These are phyloP conservation scores for Ceyx margarethae DNA, from an alignment of 2,113 vertebrate species.

Conservation along the genomic window DNA sequence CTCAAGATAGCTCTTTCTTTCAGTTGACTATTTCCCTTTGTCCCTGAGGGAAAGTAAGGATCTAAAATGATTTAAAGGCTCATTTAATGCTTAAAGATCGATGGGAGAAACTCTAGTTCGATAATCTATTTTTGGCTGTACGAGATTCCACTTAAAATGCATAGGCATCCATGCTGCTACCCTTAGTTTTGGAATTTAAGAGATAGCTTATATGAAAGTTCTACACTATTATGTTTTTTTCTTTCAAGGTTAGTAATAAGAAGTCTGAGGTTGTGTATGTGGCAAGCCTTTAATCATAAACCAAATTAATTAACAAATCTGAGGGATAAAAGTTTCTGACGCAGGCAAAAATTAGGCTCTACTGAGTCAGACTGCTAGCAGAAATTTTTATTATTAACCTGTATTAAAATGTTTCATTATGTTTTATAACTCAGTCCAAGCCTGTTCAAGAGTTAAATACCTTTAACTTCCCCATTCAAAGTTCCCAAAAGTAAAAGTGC, in stretches of 20 bases:
- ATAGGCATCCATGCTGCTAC: not conserved
- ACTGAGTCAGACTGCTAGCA: not conserved
- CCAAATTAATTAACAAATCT: not conserved
- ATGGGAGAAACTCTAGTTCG: not conserved
- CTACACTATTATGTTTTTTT: not conserved
- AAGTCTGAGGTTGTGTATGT: not conserved
- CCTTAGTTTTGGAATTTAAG: not conserved
- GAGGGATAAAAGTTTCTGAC: not conserved
- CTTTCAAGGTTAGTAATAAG: constrained; percentile 3
- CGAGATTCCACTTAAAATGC: not conserved
- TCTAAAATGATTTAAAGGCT: constrained; percentile 6
- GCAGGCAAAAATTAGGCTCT: not conserved
- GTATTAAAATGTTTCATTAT: not conserved
- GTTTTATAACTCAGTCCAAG: not conserved
- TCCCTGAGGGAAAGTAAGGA: not conserved
- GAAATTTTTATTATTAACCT: not conserved
- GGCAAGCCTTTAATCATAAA: not conserved
- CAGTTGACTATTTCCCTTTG: not conserved
- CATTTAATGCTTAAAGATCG: not conserved
- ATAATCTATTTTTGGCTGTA: not conserved
- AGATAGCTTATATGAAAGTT: not conserved
- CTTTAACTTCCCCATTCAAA: not conserved
- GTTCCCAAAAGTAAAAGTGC: not conserved
- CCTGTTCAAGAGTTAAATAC: not conserved
- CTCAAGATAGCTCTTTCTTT: not conserved